These are phyloP conservation scores for Hyposoter dolosus DNA, from an alignment of 2,888 invertebrate species.

Conservation along the genomic window DNA sequence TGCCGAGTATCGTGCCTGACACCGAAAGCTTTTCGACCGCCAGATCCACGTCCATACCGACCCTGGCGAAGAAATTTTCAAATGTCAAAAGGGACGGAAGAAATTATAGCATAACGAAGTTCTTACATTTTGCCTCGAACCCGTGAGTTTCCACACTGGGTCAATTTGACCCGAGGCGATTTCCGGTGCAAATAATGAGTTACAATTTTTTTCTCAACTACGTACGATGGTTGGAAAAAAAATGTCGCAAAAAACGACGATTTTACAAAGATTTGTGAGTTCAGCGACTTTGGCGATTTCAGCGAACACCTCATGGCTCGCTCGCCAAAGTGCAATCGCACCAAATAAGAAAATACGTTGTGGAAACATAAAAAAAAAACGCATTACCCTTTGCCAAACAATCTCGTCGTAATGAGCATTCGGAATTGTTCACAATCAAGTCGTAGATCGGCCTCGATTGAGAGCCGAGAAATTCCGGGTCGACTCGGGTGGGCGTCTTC, in stretches of 20 bases:
- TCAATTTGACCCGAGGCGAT: background rate
- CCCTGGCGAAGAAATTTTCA: conserved; percentile 75
- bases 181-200: background rate
- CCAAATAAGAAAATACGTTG: background rate
- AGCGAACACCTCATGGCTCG: background rate
- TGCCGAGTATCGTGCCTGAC: conserved; percentile 84
- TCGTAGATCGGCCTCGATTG: conserved; percentile 85
- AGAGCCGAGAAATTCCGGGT: conserved; percentile 81
- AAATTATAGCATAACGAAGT: no score
- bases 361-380: background rate
- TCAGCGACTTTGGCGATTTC: background rate
- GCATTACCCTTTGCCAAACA: conserved; percentile 84
- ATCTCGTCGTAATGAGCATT: conserved; percentile 85
- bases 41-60: conserved; percentile 85
- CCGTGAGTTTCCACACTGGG: background rate
- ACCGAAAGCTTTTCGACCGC: conserved; percentile 86
- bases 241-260: background rate
- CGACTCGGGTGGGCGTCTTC: conserved; percentile 72
- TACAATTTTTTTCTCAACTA: no score
- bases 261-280: background rate
- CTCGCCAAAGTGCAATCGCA: background rate
- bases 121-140: background rate
- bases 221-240: no score
- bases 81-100: no score
- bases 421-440: conserved; percentile 86